Percentiles rank a stretch among this genome's conserved stretches.
These are phyloP conservation scores for Tympanuchus pallidicinctus DNA, from an alignment of 2,113 vertebrate genomes.

Conservation along the genomic window DNA sequence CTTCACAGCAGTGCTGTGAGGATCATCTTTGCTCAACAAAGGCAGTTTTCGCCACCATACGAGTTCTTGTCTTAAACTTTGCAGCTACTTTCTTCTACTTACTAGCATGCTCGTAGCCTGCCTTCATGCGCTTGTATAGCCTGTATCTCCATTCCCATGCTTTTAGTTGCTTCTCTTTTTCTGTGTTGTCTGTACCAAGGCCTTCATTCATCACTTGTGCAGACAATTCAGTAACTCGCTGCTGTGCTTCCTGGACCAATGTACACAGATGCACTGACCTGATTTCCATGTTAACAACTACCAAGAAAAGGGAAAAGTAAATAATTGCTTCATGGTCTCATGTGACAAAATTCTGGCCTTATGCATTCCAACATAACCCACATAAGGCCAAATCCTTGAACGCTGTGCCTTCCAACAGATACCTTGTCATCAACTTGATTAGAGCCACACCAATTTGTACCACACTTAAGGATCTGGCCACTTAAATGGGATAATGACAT, in stretches of 20 bases:
- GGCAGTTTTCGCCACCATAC: background rate
- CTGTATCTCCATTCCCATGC: slow-evolving; percentile 94
- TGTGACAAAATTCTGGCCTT: background rate
- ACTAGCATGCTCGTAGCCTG: slow-evolving; percentile 91
- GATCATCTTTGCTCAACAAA: background rate
- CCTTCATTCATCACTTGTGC: slow-evolving; percentile 84
- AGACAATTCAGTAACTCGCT: slow-evolving; percentile 83
- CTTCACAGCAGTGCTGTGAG: background rate
- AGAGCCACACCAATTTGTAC: background rate
- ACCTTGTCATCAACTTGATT: background rate
- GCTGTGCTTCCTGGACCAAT: slow-evolving; percentile 90
- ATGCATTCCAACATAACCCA: accelerated
- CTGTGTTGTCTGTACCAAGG: slow-evolving; percentile 82
- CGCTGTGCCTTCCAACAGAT: background rate
- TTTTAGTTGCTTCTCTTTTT: slow-evolving; percentile 89
- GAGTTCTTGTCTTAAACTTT: background rate
- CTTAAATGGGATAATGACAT: background rate
- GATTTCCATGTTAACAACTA: slow-evolving; percentile 88
- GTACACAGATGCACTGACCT: slow-evolving; percentile 85
- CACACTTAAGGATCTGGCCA: background rate
- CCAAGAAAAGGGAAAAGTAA: background rate
- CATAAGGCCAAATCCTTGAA: background rate
- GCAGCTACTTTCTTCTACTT: slow-evolving; percentile 69
- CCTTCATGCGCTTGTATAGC: slow-evolving; percentile 93
- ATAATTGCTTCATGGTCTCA: background rate